Conservation (phyloP, 2,113 vertebrate genomes). For the Marcusenius ussheri region DNA sequence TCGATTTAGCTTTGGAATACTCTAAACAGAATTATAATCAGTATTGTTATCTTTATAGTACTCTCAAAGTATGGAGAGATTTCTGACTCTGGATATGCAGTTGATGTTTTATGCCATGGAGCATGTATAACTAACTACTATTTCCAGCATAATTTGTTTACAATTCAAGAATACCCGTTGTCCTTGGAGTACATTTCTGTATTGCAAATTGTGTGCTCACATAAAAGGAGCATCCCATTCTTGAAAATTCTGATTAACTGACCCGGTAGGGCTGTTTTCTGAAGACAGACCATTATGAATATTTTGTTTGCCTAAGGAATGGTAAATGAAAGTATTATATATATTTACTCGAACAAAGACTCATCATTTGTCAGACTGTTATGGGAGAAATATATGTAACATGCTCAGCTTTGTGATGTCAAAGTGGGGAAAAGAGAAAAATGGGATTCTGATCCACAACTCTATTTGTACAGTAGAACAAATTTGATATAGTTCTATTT, state of each 20-base stretch:
- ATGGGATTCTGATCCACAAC: neutral
- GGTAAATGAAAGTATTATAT: neutral
- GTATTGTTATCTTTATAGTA: neutral
- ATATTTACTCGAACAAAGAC: neutral
- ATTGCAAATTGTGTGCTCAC: neutral
- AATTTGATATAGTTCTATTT: neutral
- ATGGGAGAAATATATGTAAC: neutral
- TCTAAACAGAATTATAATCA: neutral
- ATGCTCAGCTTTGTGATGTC: neutral
- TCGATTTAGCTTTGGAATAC: neutral
- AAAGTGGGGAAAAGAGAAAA: neutral
- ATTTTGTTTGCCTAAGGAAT: neutral
- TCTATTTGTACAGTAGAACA: neutral
- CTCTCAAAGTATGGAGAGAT: neutral
- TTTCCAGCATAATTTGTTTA: neutral
- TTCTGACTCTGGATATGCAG: neutral
- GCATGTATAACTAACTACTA: neutral
- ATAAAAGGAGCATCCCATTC: neutral
- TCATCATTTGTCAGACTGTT: neutral
- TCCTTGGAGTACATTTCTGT: neutral
- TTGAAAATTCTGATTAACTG: neutral
- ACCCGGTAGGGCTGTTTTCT: neutral
- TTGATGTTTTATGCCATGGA: neutral
- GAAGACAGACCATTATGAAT: neutral
- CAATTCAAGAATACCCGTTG: neutral